Evolutionary conservation across 2,797 vertebrate genomes (phyloP), one percentile per base, ranked within the genome.

Genomic region (Leptatherina wallacei): DNA sequence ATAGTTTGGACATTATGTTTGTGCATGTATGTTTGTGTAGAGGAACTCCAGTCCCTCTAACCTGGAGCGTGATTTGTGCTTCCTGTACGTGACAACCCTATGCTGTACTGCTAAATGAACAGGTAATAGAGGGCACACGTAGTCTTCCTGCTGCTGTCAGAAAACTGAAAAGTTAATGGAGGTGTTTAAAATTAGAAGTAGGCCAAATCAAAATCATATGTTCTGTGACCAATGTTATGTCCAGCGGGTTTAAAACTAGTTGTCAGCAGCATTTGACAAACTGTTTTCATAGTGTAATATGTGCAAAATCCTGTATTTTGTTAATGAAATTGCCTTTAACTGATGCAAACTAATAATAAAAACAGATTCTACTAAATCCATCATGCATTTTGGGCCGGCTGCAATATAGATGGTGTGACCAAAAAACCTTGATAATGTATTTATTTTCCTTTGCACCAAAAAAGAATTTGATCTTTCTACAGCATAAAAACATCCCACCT

Each of bases 51-150:
- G 49, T 30, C 49, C 54, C 30, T 70, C 42, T 9, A 38, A 65
- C 44, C 24, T 55, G 63, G 44, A 42, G 40, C 18, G 33, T 71
- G 78, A 79, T 56, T 75, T 36, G 59, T 44, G 64, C 69, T 80
- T 75, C 68, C 79, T 85, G 73, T 75, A 52, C 55, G 69, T 67
- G 67, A 78, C 68, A 6, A 66, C 30, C 14, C 32, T 40, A 2
- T 18, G 67, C 69, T 77, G 61, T 62, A 55, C 65, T 38, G 29
- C 14, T 22, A 44, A 7, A 57, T 63, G 64, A 64, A 63, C 47
- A 49, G 47, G 52, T 51, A 56, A 60, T 2, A 63, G 27, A 66
- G 49, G 36, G 0, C 61, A 11, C 69, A 75, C 33, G 9, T 1
- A 18, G 44, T 65, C 65, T 55, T 63, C 44, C 59, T 71, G 65